A percentile compares a stretch with the other conserved stretches of the same genome.
These are phyloP conservation scores for Scolopax mira DNA, from an alignment of 2,113 vertebrate species.

Conservation along the genomic window DNA sequence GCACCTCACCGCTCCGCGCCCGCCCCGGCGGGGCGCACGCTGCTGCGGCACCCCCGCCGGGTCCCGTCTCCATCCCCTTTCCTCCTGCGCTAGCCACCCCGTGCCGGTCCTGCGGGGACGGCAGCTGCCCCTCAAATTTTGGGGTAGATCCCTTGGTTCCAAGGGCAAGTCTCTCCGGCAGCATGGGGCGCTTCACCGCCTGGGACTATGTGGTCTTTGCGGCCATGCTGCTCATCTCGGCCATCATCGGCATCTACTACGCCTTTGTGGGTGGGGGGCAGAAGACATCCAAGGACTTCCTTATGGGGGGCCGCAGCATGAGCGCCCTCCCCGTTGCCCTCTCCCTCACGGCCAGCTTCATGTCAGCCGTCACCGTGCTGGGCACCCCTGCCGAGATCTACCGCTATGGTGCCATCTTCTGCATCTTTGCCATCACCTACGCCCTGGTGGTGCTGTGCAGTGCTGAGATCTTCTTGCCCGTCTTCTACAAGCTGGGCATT, in stretches of 20 bases:
- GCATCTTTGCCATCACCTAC: conserved; percentile 80
- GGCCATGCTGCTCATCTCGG: conserved; percentile 86
- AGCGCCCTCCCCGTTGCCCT: conserved; percentile 85
- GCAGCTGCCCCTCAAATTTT: neutral
- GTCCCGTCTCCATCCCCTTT: neutral
- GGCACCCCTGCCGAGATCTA: conserved; percentile 91
- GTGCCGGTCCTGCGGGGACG: neutral
- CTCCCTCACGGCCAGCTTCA: conserved; percentile 93
- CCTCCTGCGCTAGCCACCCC: neutral
- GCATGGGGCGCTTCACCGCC: conserved; percentile 67
- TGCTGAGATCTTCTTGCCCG: conserved; percentile 89
- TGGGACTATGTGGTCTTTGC: conserved; percentile 93
- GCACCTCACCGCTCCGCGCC: no score
- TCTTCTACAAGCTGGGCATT: conserved; percentile 91
- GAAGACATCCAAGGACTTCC: conserved; percentile 81
- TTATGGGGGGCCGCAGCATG: conserved; percentile 87
- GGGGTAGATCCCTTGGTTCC: neutral
- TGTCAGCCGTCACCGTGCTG: conserved; percentile 93
- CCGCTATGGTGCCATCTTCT: conserved; percentile 80
- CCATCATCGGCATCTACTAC: conserved; percentile 86
- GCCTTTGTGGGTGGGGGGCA: conserved; percentile 78
- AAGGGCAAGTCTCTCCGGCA: neutral
- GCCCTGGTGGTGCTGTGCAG: conserved; percentile 77
- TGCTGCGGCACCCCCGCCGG: neutral
- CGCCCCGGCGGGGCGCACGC: neutral